A percentile compares a stretch with the other conserved stretches of the same genome.
Evolutionary conservation across 92 coral and sea anemone genomes (phyloP).

Genomic region (Umimayanthus kanabou): DNA sequence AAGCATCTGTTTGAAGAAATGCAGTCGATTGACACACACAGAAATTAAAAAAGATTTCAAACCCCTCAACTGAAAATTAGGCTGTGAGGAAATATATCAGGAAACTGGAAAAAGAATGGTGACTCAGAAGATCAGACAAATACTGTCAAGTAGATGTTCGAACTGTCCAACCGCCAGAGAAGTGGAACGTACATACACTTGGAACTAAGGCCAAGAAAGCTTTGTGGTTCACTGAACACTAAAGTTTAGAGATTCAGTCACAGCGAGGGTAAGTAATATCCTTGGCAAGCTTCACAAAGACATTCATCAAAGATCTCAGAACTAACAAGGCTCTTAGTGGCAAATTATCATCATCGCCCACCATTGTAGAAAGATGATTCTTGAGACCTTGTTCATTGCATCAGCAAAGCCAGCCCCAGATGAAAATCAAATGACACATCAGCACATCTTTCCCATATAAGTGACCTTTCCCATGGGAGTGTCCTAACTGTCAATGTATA

Average conservation of each 20-base stretch:
- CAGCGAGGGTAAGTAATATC: slow-evolving; percentile 30
- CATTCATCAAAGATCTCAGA: neutral
- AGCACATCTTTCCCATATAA: no score
- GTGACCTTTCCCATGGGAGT: no score
- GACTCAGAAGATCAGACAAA: slow-evolving; percentile 2
- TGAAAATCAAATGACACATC: no score
- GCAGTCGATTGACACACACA: no score
- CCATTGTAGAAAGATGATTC: no score
- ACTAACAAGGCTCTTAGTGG: no score
- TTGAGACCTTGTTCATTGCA: no score
- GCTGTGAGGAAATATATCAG: slow-evolving; percentile 37
- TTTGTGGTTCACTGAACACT: slow-evolving; percentile 41
- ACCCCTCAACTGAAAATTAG: slow-evolving; percentile 24
- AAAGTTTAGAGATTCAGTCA: slow-evolving; percentile 36
- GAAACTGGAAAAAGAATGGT: slow-evolving; percentile 1
- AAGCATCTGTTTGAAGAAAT: no score
- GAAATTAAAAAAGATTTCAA: slow-evolving; percentile 8
- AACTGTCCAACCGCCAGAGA: slow-evolving; percentile 42
- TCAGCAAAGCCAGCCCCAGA: no score
- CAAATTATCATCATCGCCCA: no score
- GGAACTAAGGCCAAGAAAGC: slow-evolving; percentile 44
- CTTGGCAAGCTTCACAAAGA: neutral
- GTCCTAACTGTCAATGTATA: no score
- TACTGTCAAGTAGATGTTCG: slow-evolving; percentile 13
- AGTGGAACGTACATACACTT: slow-evolving; percentile 26